Evolutionary conservation across 2,888 invertebrate genomes (phyloP), one percentile per base, ranked within the genome.

Genomic region (Beris morrisii): DNA sequence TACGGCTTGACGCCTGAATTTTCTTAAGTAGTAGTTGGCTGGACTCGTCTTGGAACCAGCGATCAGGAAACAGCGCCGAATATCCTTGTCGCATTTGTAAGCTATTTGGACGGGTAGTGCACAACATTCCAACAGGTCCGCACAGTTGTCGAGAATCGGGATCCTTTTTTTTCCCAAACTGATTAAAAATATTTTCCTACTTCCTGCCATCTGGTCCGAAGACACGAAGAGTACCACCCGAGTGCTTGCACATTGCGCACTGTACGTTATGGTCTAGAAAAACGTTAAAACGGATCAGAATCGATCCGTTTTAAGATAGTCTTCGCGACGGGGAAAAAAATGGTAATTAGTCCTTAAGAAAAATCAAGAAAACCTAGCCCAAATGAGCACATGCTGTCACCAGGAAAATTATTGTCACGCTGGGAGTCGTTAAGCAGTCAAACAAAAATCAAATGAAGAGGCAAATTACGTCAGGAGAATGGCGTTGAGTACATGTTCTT

Each of bases 381-480:
- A 13, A 56, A 32, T 58, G 45, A 58, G 45, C 58, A 58, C 58
- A 58, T 58, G 58, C 58, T 58, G 58, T 58, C 58, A 44, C 22
- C 58, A 58, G n/a, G 58, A 58, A 58, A 38, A 38, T 38, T 46
- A 58, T 58, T 46, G 58, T 58, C 58, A 58, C 28, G 12, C 46
- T 32, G 58, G 28, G 30, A 58, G 58, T 22, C 44, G 56, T 56
- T 56, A 43, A 43, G 11, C 9, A 54, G 12, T n/a, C 54, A 32
- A 31, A 31, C 54, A 32, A 12, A 54, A 31, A 38, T 38, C 38
- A 38, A 38, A 38, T 38, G 38, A 38, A 38, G 38, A 38, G 38
- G 38, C 38, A 38, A 38, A 38, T 38, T 38, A 38, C 38, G 38
- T 38, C 38, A 38, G 38, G 38, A 22, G 22, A 38, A 38, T 22